Evolutionary conservation across 2,113 vertebrate genomes (phyloP).

Genomic region (Diadophis punctatus): DNA sequence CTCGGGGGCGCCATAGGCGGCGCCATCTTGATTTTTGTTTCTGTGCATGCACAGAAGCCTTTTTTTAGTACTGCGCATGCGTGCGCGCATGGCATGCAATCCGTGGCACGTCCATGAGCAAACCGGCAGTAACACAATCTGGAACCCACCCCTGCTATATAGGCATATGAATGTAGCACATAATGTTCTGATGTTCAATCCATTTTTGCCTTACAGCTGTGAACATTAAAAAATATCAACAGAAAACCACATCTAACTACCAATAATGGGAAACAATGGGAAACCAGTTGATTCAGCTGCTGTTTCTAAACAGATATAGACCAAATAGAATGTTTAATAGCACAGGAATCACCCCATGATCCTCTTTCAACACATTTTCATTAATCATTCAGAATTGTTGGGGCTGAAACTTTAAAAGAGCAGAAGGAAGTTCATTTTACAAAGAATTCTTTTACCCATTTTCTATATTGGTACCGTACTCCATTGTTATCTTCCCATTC

Average conservation of each 20-base stretch:
- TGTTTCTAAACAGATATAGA: not conserved
- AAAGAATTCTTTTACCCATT: not conserved
- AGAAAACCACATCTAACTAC: not conserved
- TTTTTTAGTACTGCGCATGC: no score
- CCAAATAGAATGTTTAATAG: not conserved
- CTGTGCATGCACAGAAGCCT: no score
- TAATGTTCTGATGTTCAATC: not conserved
- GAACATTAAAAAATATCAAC: not conserved
- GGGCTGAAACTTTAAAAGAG: slow-evolving; percentile 7
- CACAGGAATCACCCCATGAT: not conserved
- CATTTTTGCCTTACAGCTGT: not conserved
- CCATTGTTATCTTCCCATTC: not conserved
- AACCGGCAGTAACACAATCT: no score
- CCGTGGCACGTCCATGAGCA: no score
- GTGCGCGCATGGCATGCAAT: no score
- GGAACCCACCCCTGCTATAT: not conserved
- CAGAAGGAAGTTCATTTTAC: not conserved
- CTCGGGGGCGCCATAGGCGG: no score
- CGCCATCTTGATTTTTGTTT: no score
- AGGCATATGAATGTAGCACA: not conserved
- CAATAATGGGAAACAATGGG: slow-evolving; percentile 20
- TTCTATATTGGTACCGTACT: not conserved
- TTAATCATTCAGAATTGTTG: not conserved
- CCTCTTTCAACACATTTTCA: slow-evolving; percentile 10
- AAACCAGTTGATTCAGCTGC: not conserved